phyloP scores from a whole-genome alignment of 2,797 vertebrate species.

The Psittacula echo region DNA sequence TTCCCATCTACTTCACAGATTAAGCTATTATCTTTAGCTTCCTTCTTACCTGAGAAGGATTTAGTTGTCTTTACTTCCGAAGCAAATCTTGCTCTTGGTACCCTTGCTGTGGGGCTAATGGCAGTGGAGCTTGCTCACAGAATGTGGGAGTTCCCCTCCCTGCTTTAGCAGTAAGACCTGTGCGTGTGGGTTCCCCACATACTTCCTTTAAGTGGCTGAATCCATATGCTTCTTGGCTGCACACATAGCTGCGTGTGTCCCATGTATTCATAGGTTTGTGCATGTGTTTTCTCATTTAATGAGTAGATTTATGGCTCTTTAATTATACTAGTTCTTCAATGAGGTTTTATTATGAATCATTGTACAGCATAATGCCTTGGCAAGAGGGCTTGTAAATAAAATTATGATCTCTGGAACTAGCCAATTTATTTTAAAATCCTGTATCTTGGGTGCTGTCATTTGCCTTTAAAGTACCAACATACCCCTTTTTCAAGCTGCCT shows the following conservation, averaged over 20 bases:
- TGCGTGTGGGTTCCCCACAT: background rate
- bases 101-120: background rate
- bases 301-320: conserved; percentile 49
- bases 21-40: background rate
- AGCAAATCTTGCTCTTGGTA: background rate
- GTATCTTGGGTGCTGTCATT: background rate
- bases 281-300: conserved; percentile 24
- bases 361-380: conserved; percentile 5
- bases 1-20: background rate
- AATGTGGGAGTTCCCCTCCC: background rate
- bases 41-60: background rate
- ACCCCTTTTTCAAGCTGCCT: background rate
- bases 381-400: conserved; percentile 6
- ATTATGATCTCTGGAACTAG: background rate
- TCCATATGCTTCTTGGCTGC: background rate
- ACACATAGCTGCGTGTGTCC: background rate
- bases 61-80: background rate
- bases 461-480: background rate
- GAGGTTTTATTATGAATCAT: conserved; percentile 57
- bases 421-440: background rate
- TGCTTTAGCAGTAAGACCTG: background rate
- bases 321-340: conserved; percentile 47
- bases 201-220: background rate
- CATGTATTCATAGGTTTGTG: background rate
- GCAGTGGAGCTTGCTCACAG: background rate